Evolutionary conservation across 2,888 invertebrate genomes (phyloP).

Genomic region (Drosophila meridiana): DNA sequence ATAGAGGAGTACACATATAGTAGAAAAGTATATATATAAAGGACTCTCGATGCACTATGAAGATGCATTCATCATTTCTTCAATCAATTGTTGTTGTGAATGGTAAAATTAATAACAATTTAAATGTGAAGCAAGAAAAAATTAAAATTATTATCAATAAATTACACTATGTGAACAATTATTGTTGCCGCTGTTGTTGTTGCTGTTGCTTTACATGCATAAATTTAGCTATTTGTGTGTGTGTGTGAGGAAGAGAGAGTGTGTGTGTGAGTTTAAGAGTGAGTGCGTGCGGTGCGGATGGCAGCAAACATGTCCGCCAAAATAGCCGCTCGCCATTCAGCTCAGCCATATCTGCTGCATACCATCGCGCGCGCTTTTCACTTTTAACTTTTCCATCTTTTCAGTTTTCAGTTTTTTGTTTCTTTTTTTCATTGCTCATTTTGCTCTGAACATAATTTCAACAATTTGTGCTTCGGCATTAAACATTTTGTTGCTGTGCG

Average conservation of each 20-base stretch:
- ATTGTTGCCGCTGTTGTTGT: slow-evolving; percentile 34
- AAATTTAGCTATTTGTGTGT: slow-evolving; percentile 59
- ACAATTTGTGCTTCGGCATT: slow-evolving; percentile 75
- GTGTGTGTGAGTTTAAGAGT: slow-evolving; percentile 26
- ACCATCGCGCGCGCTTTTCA: slow-evolving; percentile 35
- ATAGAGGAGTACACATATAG: slow-evolving; percentile 47
- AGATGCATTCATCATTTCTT: slow-evolving; percentile 39
- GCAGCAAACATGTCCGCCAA: slow-evolving; percentile 44
- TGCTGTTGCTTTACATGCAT: slow-evolving; percentile 53
- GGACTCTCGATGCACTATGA: slow-evolving; percentile 20
- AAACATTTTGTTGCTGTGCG: slow-evolving; percentile 65
- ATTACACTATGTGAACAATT: slow-evolving; percentile 78
- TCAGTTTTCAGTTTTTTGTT: slow-evolving; percentile 35
- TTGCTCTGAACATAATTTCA: slow-evolving; percentile 47
- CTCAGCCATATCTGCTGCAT: slow-evolving; percentile 39
- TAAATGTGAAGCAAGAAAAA: slow-evolving; percentile 56
- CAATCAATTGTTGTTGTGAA: slow-evolving; percentile 23
- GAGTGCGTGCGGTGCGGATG: slow-evolving; percentile 21
- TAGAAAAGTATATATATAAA: slow-evolving; percentile 6
- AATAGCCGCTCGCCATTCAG: slow-evolving; percentile 46
- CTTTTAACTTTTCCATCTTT: slow-evolving; percentile 35
- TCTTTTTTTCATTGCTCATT: slow-evolving; percentile 42
- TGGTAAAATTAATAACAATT: slow-evolving; percentile 65
- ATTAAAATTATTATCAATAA: slow-evolving; percentile 78
- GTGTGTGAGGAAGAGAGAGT: slow-evolving; percentile 26